Conservation (phyloP, 2,113 vertebrate genomes). For the Gopherus evgoodei region DNA sequence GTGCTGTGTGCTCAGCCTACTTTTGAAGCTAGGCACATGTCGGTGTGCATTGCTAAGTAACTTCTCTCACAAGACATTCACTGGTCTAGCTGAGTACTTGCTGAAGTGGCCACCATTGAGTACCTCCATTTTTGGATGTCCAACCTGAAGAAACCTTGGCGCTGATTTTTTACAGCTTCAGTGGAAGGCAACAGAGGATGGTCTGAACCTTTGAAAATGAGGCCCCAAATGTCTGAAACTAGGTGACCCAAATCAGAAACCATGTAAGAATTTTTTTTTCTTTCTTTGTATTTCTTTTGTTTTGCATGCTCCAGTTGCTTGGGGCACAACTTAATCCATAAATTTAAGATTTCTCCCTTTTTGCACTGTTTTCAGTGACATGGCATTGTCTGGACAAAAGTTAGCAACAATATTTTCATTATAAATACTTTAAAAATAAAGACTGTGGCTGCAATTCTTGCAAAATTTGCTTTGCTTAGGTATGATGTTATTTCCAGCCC, state of each 20-base stretch:
- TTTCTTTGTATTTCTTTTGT: background rate
- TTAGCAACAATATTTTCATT: background rate
- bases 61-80: accelerated
- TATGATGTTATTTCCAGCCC: background rate
- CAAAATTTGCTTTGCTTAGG: background rate
- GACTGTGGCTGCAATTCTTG: background rate
- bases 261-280: background rate
- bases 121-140: background rate
- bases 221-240: background rate
- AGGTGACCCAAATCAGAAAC: background rate
- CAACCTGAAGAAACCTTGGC: background rate
- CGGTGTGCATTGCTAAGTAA: no score
- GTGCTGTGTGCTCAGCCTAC: background rate
- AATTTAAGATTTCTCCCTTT: background rate
- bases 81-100: no score
- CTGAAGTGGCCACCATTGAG: background rate
- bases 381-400: background rate
- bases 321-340: background rate
- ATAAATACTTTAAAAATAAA: background rate
- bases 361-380: background rate
- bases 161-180: background rate
- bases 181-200: background rate
- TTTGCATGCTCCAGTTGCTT: background rate
- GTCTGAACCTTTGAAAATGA: background rate
- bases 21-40: background rate